These are phyloP conservation scores for Holocentrus rufus DNA, from an alignment of 2,797 vertebrate genomes.

Conservation along the genomic window DNA sequence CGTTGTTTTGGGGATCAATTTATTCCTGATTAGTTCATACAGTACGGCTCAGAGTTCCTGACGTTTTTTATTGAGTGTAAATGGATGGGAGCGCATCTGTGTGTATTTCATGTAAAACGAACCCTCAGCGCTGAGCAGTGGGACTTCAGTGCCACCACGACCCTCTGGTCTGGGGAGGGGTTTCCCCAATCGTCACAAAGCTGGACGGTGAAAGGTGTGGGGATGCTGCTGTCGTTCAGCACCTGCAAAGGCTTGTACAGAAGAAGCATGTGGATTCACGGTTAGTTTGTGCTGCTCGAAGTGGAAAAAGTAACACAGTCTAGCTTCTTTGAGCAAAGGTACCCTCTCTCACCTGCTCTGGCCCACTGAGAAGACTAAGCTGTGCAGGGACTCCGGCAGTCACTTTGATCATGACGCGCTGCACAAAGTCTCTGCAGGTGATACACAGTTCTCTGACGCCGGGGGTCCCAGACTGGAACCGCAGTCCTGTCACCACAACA, in stretches of 20 bases:
- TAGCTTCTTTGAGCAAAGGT: not conserved
- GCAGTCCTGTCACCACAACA: conserved; percentile 83
- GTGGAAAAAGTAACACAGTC: not conserved
- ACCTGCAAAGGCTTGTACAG: conserved; percentile 85
- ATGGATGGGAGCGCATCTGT: not conserved
- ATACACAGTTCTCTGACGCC: conserved; percentile 89
- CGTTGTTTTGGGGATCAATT: too few relatives aligned
- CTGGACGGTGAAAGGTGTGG: conserved; percentile 84
- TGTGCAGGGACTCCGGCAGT: conserved; percentile 85
- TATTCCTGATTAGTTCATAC: not conserved
- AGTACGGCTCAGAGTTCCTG: not conserved
- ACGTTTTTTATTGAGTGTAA: not conserved
- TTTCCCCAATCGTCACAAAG: conserved; percentile 91
- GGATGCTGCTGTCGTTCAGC: conserved; percentile 84
- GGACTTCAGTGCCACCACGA: conserved; percentile 69
- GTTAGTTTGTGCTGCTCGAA: not conserved
- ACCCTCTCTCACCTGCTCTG: conserved; percentile 76
- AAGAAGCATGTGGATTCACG: not conserved
- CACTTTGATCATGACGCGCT: conserved; percentile 80
- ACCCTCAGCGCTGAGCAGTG: conserved; percentile 68
- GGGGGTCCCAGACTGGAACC: conserved; percentile 79
- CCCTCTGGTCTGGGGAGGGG: conserved; percentile 81
- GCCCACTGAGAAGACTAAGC: conserved; percentile 82
- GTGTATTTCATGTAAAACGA: not conserved
- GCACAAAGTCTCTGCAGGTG: conserved; percentile 83